Conservation (phyloP, 2,888 invertebrate species). For the Drosophila diplacantha region DNA sequence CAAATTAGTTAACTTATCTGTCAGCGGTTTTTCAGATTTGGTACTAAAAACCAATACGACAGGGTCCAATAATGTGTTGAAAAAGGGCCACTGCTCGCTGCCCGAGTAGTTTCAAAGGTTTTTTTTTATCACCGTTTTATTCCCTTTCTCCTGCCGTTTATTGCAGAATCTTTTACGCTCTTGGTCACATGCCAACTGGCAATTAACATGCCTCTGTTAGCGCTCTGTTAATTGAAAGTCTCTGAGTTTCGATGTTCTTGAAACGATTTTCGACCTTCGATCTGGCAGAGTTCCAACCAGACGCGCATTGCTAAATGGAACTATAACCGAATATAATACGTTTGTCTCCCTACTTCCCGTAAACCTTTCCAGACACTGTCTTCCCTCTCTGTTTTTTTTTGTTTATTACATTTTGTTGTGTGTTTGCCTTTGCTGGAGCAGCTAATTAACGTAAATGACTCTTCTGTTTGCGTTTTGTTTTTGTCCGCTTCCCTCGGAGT, state of each 20-base stretch:
- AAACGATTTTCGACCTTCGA: not conserved
- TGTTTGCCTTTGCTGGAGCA: constrained; percentile 28
- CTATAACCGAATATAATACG: constrained; percentile 1
- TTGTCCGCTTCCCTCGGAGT: constrained; percentile 7
- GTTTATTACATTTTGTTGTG: not conserved
- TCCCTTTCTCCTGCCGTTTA: constrained; percentile 5
- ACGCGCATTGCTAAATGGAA: constrained; percentile 6
- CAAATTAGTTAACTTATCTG: no score
- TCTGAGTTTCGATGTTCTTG: constrained; percentile 1
- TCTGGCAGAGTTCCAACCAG: constrained; percentile 14
- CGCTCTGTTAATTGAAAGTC: constrained; percentile 22
- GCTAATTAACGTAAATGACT: constrained; percentile 54
- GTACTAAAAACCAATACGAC: not conserved
- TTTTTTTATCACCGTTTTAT: not conserved
- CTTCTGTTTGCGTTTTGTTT: constrained; percentile 42
- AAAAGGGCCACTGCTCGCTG: not conserved
- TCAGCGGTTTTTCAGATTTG: not conserved
- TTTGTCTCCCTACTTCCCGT: not conserved
- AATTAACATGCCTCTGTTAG: constrained; percentile 31
- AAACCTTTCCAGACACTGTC: not conserved
- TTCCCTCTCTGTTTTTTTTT: not conserved
- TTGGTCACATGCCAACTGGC: constrained; percentile 23
- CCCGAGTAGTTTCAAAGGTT: not conserved
- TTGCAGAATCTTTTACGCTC: constrained; percentile 16
- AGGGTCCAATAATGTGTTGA: not conserved